Conservation (phyloP, 2,888 invertebrate genomes). For the Dryadula phaetusa region DNA sequence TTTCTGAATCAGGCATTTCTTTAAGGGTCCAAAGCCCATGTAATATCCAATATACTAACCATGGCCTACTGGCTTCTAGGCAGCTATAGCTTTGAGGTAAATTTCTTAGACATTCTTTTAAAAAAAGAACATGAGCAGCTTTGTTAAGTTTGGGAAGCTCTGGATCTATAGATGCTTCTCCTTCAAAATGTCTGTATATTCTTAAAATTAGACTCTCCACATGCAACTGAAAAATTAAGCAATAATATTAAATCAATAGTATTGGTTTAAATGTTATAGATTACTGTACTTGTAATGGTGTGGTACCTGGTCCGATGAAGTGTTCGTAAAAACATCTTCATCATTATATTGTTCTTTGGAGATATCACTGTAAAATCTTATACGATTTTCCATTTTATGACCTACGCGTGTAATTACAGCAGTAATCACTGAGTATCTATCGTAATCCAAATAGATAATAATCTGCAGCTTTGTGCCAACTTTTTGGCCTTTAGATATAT, state of each 20-base stretch:
- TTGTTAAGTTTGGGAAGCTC: slow-evolving; percentile 86
- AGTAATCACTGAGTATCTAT: slow-evolving; percentile 1
- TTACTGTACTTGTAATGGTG: slow-evolving; percentile 15
- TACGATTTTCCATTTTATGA: slow-evolving; percentile 67
- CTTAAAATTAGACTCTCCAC: slow-evolving; percentile 70
- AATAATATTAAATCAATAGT: slow-evolving; percentile 13
- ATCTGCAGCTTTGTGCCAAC: slow-evolving; percentile 33
- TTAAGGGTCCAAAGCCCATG: slow-evolving; percentile 91
- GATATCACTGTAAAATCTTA: slow-evolving; percentile 70
- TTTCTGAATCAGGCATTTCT: slow-evolving; percentile 76
- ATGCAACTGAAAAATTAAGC: slow-evolving; percentile 60
- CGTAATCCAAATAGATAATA: slow-evolving; percentile 32
- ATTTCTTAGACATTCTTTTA: slow-evolving; percentile 87
- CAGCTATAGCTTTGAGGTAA: slow-evolving; percentile 90
- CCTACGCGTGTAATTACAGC: background rate
- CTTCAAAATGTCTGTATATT: slow-evolving; percentile 72
- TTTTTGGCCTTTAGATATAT: slow-evolving; percentile 25
- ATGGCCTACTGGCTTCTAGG: slow-evolving; percentile 97
- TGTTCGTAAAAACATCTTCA: slow-evolving; percentile 80
- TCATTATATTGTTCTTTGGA: slow-evolving; percentile 80
- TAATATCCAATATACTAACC: slow-evolving; percentile 98
- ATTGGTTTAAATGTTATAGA: slow-evolving; percentile 20
- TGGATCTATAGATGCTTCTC: slow-evolving; percentile 72
- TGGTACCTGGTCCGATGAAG: slow-evolving; percentile 77
- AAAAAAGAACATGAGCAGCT: slow-evolving; percentile 86